Evolutionary conservation across 2,113 vertebrate genomes (phyloP).

Genomic region (Lipophrys pholis): DNA sequence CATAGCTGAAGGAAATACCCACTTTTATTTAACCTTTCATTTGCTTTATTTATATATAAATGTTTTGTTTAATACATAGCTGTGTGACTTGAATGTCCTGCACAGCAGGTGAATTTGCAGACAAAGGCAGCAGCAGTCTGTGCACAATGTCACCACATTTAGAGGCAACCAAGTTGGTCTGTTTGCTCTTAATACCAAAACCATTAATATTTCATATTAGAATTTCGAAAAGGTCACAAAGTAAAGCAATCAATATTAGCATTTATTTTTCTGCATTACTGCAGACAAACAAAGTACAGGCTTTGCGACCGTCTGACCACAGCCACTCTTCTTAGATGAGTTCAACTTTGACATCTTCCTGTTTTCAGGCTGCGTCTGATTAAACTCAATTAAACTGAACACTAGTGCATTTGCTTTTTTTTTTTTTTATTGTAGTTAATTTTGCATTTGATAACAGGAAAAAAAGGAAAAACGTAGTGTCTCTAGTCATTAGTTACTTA

Average conservation of each 20-base stretch:
- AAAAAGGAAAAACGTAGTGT: too few species aligned
- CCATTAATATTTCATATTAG: constrained; percentile 24
- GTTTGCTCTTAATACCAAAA: constrained; percentile 27
- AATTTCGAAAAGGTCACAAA: constrained; percentile 46
- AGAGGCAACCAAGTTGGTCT: constrained; percentile 7
- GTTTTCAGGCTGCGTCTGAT: too few species aligned
- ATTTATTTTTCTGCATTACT: constrained; percentile 14
- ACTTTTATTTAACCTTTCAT: constrained; percentile 2
- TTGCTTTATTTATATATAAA: neutral
- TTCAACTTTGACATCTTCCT: neutral
- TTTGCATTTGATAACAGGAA: too few species aligned
- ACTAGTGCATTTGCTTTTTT: too few species aligned
- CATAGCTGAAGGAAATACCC: constrained; percentile 38
- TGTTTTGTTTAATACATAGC: neutral
- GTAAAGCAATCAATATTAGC: constrained; percentile 27
- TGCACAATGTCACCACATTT: constrained; percentile 29
- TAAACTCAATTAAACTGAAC: too few species aligned
- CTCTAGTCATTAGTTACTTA: too few species aligned
- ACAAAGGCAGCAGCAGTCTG: neutral
- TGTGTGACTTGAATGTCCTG: constrained; percentile 16
- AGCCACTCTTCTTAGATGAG: neutral
- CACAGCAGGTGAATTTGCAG: constrained; percentile 15
- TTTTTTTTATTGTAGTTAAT: too few species aligned
- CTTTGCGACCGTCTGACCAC: neutral
- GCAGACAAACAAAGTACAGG: constrained; percentile 4